Evolutionary conservation across 2,113 vertebrate species (phyloP).

Genomic region (Callionymus lyra): DNA sequence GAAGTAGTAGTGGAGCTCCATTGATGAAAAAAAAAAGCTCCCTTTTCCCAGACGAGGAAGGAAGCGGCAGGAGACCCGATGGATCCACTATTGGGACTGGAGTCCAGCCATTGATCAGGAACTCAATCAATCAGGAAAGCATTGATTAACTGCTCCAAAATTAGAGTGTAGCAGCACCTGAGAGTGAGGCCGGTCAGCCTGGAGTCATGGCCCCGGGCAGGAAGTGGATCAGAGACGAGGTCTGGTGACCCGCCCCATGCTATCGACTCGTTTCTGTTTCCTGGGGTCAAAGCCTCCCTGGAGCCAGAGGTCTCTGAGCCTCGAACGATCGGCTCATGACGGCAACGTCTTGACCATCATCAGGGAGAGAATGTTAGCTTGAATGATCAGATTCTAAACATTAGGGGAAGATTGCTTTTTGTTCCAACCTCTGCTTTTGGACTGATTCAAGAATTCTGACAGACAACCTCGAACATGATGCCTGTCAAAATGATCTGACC

Average conservation of each 20-base stretch:
- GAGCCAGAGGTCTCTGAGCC: constrained; percentile 3
- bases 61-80: constrained; percentile 33
- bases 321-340: too few species aligned
- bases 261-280: constrained; percentile 27
- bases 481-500: too few species aligned
- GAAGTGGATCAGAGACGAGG: constrained; percentile 15
- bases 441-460: too few species aligned
- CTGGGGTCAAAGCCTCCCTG: constrained; percentile 19
- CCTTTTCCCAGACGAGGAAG: constrained; percentile 29
- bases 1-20: constrained; percentile 27
- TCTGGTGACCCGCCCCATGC: constrained; percentile 9
- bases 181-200: constrained; percentile 19
- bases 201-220: constrained; percentile 25
- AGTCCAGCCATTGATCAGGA: constrained; percentile 61
- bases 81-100: constrained; percentile 51
- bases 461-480: too few species aligned
- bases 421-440: too few species aligned
- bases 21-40: constrained; percentile 45
- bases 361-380: too few species aligned
- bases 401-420: too few species aligned
- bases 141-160: constrained; percentile 51
- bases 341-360: too few species aligned
- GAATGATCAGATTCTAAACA: too few species aligned
- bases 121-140: constrained; percentile 61
- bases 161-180: constrained; percentile 51